Percentiles rank a stretch among this genome's conserved stretches.
These are phyloP conservation scores for Progne subis DNA, from an alignment of 2,113 vertebrate genomes.

Conservation along the genomic window DNA sequence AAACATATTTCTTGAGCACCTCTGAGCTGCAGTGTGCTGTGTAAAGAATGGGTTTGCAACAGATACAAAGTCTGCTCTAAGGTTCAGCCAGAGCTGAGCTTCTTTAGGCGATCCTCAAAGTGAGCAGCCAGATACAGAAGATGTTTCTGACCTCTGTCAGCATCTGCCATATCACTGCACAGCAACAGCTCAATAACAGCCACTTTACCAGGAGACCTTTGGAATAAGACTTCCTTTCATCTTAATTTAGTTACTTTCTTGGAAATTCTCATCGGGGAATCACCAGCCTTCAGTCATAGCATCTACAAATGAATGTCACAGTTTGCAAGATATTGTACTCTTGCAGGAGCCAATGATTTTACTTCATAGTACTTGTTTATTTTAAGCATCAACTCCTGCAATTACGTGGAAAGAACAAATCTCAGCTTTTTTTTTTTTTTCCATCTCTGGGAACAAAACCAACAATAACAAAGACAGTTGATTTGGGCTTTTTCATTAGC, in stretches of 20 bases:
- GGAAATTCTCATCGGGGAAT: neutral
- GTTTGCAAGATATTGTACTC: neutral
- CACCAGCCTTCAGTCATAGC: neutral
- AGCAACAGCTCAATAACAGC: neutral
- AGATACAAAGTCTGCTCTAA: neutral
- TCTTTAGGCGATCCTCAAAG: neutral
- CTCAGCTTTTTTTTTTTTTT: neutral
- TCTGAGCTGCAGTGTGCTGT: neutral
- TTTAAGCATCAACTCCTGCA: neutral
- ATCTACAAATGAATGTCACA: neutral
- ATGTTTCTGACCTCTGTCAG: neutral
- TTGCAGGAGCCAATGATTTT: neutral
- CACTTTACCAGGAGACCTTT: neutral
- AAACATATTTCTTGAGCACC: neutral
- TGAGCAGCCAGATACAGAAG: neutral
- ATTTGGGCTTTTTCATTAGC: neutral
- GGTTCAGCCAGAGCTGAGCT: neutral
- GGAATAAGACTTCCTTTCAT: neutral
- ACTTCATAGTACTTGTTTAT: neutral
- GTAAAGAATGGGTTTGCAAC: neutral
- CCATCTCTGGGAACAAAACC: neutral
- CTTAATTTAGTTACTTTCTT: neutral
- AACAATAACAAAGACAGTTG: neutral
- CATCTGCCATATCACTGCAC: neutral
- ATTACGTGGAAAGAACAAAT: neutral